Conservation (phyloP, 2,888 invertebrate genomes). For the Lysandra bellargus region DNA sequence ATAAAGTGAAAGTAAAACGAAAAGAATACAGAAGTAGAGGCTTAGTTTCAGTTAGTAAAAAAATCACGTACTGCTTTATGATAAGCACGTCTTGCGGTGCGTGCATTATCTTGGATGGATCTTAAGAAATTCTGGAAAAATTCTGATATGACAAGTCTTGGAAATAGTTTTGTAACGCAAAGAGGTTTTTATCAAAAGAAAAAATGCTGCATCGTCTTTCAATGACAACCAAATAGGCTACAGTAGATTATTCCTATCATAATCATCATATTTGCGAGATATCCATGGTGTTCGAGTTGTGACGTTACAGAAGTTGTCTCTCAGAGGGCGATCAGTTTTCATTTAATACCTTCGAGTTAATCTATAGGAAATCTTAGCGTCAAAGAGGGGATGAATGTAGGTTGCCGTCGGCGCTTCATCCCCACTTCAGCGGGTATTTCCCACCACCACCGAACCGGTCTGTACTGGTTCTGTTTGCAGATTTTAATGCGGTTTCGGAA, state of each 20-base stretch:
- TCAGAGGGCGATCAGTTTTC: background rate
- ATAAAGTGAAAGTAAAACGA: conserved; percentile 38
- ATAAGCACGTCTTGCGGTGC: conserved; percentile 38
- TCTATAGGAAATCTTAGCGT: conserved; percentile 50
- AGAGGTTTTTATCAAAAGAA: background rate
- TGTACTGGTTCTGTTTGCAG: conserved; percentile 42
- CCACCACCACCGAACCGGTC: conserved; percentile 53
- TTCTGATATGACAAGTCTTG: conserved; percentile 34
- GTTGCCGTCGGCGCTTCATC: conserved; percentile 53
- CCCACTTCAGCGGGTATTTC: conserved; percentile 49
- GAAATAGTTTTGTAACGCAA: conserved; percentile 35
- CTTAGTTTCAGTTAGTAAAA: conserved; percentile 28
- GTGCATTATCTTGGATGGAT: conserved; percentile 42
- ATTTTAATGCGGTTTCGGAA: conserved; percentile 27
- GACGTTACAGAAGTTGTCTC: conserved; percentile 6
- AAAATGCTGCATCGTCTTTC: background rate
- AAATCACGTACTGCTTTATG: conserved; percentile 40
- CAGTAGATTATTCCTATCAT: too few relatives aligned
- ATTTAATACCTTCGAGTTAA: conserved; percentile 43
- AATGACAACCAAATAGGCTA: background rate
- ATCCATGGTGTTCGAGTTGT: background rate
- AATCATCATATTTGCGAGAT: background rate
- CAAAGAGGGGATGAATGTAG: conserved; percentile 71
- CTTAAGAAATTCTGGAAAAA: conserved; percentile 42
- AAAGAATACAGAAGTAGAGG: conserved; percentile 32